Evolutionary conservation across 1,140 invertebrate species (phyloP), one percentile per base, ranked within the genome.

Genomic region (Drosophila leontia): DNA sequence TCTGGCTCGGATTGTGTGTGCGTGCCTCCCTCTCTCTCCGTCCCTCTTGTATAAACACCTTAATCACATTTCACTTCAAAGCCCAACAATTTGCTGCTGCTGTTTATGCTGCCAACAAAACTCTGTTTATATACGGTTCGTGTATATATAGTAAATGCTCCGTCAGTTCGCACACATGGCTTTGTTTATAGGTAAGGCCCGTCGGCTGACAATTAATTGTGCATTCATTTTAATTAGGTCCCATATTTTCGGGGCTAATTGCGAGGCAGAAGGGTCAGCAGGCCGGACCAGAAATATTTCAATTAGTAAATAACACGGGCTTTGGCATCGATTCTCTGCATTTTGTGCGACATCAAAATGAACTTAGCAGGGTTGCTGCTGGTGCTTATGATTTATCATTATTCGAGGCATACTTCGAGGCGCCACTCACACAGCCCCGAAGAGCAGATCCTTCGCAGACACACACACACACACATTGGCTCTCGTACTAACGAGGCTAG

Each of bases 151-250:
- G 23, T 26, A 57, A 71, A 69, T 58, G 35, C 15, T n/a, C 39
- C 15, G 17, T 53, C 34, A 17, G 29, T 53, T 13, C 19, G 63
- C 47, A 47, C 72, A 76, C 72, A 59, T 75, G 45, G 47, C 53
- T 57, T 68, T 69, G 53, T 75, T 75, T 50, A 72, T 72, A 72
- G 69, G 42, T 59, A 37, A 11, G 23, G 26, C 23, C 64, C 26
- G 82, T 77, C 47, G 50, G 62, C 79, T 71, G 72, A 88, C 80
- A 84, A 88, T 84, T 87, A 80, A 90, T 75, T 90, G 75, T 81
- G 56, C 78, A 84, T 88, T 84, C 87, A 72, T 81, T 84, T 78
- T 78, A 90, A 90, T 90, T 90, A 81, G 37, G 61, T 37, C 44
- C 74, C 76, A 81, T 70, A 78, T 72, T 68, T 62, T 51, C 8